Evolutionary conservation across 1,140 invertebrate genomes (phyloP), one percentile per base, ranked within the genome.

Genomic region (Panulirus ornatus): DNA sequence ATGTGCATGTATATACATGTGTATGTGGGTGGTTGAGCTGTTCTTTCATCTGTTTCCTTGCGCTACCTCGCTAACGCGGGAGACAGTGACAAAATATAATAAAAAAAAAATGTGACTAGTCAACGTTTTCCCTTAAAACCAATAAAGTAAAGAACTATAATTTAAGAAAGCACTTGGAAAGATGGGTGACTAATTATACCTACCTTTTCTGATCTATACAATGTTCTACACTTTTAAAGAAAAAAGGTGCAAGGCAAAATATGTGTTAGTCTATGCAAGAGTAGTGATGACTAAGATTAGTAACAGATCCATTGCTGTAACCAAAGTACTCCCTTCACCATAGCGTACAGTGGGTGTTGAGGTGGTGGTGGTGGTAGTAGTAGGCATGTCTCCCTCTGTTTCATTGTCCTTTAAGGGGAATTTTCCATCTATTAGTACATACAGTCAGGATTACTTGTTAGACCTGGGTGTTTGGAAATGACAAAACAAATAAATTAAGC

Each of bases 321-420:
- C 30, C 85, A 78, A 79, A 78, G 85, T 88, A 88, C 86, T 88
- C 86, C 86, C 86, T 88, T 88, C 86, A 88, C 86, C 86, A 88
- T 81, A 73, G 75, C 86, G 79, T 88, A 88, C 86, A 88, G 76
- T 88, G 86, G 86, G 27, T 88, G 78, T 88, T 51, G 86, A 73
- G 54, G 86, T 88, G 54, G 85, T 88, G 75, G 86, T 88, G 86
- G 86, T 88, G 73, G 73, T 87, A 22, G 85, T 84, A 42, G 47
- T 30, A 36, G 58, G 19, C 76, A 51, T 36, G 58, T 81, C 86
- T 88, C 58, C 86, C 36, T 82, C 86, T 88, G 86, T 88, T 51
- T 88, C 86, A 88, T 58, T 88, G 66, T 88, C 86, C 86, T 88
- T 88, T 70, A 79, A 70, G 63, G 63, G 70, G 63, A 88, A 88